A percentile compares a stretch with the other conserved stretches of the same genome.
Evolutionary conservation across 2,888 invertebrate genomes (phyloP).

Genomic region (Baronia brevicornis): DNA sequence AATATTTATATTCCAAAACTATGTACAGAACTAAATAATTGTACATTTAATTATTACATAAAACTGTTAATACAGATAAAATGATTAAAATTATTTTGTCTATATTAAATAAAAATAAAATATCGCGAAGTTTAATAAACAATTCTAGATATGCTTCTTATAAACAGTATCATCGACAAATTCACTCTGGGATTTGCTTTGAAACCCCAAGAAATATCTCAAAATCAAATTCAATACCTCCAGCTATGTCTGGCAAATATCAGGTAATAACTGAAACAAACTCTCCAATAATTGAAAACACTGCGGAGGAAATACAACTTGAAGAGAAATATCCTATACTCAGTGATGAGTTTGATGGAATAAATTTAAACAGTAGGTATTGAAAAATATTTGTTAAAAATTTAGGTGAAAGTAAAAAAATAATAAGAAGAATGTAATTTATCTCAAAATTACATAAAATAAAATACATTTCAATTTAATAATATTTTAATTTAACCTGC

Average conservation of each 20-base stretch:
- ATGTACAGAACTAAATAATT: too few species aligned
- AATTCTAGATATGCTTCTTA: slow-evolving; percentile 1
- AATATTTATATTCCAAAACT: too few species aligned
- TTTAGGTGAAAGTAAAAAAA: too few species aligned
- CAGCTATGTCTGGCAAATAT: slow-evolving; percentile 76
- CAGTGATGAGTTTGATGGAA: slow-evolving; percentile 79
- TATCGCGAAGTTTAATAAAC: slow-evolving; percentile 2
- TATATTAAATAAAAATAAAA: slow-evolving; percentile 1
- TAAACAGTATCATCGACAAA: slow-evolving; percentile 1
- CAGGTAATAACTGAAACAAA: slow-evolving; percentile 83
- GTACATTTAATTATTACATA: too few species aligned
- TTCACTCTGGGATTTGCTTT: slow-evolving; percentile 2
- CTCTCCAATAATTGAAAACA: slow-evolving; percentile 81
- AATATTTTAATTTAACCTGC: slow-evolving; percentile 24
- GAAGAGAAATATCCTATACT: slow-evolving; percentile 44
- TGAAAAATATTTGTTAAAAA: neutral
- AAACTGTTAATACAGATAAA: neutral
- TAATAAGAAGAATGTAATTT: too few species aligned
- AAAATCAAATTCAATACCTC: slow-evolving; percentile 36
- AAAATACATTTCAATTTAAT: too few species aligned
- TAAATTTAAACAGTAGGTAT: slow-evolving; percentile 75
- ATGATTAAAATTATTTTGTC: slow-evolving; percentile 9
- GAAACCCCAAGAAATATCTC: slow-evolving; percentile 22
- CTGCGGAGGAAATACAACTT: slow-evolving; percentile 78
- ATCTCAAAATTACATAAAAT: too few species aligned